Evolutionary conservation across 2,888 invertebrate genomes (phyloP).

Genomic region (Pollenia amentaria): DNA sequence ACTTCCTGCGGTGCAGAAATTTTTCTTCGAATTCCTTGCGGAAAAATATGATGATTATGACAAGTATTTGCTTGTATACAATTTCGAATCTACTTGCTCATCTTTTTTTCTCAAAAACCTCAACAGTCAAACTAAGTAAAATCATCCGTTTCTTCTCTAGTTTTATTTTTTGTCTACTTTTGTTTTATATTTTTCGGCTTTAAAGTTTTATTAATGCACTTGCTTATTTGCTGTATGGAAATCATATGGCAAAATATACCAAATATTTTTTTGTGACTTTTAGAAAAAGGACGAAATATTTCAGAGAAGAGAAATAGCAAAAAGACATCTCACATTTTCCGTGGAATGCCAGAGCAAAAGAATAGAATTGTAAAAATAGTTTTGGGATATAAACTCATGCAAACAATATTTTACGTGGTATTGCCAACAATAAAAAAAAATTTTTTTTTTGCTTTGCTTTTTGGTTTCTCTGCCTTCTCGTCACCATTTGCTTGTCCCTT

Average conservation of each 20-base stretch:
- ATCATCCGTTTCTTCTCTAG: constrained; percentile 4
- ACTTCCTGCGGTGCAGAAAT: constrained; percentile 15
- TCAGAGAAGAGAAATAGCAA: background rate
- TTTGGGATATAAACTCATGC: constrained; percentile 37
- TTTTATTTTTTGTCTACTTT: background rate
- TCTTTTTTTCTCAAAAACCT: constrained; percentile 13
- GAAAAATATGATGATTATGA: constrained; percentile 27
- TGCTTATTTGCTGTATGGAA: constrained; percentile 6
- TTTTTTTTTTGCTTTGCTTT: background rate
- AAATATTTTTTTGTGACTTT: background rate
- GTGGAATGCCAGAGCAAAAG: constrained; percentile 1
- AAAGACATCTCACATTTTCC: constrained; percentile 11
- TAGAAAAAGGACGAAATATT: background rate
- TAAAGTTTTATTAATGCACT: too few species aligned
- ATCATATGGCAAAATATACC: constrained; percentile 34
- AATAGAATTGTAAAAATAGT: constrained; percentile 25
- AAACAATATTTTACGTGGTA: constrained; percentile 59
- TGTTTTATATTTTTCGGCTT: constrained; percentile 23
- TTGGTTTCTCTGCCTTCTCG: background rate
- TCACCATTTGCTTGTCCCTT: background rate
- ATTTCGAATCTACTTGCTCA: background rate
- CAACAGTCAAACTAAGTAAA: constrained; percentile 38
- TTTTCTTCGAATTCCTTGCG: background rate
- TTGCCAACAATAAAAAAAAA: constrained; percentile 38
- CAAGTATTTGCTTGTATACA: constrained; percentile 38